These are phyloP conservation scores for Balearica regulorum DNA, from an alignment of 2,797 vertebrate species.

Conservation along the genomic window DNA sequence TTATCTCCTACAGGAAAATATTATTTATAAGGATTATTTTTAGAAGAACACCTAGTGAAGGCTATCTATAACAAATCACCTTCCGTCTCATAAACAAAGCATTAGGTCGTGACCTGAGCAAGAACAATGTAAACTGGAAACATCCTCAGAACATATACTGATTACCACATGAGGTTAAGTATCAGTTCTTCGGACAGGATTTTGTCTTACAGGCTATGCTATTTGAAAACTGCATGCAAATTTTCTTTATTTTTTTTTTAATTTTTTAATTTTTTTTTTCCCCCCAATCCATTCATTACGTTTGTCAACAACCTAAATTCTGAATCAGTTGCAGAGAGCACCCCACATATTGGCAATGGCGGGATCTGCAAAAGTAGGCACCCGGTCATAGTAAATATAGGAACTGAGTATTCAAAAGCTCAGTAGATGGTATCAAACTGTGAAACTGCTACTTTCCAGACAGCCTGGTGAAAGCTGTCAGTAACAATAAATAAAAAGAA, in stretches of 20 bases:
- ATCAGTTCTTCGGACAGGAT: background rate
- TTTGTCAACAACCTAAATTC: background rate
- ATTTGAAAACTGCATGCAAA: background rate
- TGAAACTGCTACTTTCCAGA: background rate
- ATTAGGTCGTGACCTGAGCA: background rate
- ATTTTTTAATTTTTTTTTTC: background rate
- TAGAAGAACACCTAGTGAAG: constrained; percentile 52
- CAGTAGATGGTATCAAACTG: background rate
- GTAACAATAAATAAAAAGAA: background rate
- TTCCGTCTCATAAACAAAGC: constrained; percentile 35
- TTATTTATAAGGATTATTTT: constrained; percentile 60
- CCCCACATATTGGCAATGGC: background rate
- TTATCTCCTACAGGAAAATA: constrained; percentile 67
- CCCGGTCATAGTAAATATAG: background rate
- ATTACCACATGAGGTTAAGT: background rate
- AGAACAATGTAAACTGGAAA: constrained; percentile 43
- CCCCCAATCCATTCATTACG: background rate
- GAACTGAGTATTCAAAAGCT: background rate
- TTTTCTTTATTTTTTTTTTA: background rate
- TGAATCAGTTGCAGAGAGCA: background rate
- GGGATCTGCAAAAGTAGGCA: background rate
- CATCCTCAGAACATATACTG: background rate
- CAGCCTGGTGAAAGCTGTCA: background rate
- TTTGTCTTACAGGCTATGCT: background rate
- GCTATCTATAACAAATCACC: constrained; percentile 48